These are phyloP conservation scores for Sinohyriopsis cumingii DNA, from an alignment of 2,888 invertebrate genomes.

Conservation along the genomic window DNA sequence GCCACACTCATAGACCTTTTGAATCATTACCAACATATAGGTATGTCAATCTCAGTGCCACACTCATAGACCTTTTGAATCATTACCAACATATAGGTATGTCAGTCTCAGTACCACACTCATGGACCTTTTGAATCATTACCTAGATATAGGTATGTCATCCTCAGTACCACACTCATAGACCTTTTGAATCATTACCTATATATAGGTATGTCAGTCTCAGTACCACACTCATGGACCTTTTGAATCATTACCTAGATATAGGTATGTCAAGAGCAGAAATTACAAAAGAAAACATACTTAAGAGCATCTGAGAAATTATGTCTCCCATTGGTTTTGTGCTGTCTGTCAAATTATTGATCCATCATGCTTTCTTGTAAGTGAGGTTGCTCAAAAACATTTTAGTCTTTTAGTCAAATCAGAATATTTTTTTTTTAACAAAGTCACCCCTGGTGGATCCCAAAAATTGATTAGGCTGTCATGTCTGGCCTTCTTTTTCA, in stretches of 20 bases:
- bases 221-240: constrained; percentile 39
- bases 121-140: constrained; percentile 32
- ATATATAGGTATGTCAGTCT: constrained; percentile 53
- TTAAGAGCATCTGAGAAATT: no score
- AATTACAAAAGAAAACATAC: no score
- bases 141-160: constrained; percentile 42
- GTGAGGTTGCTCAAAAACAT: no score
- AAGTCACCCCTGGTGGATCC: no score
- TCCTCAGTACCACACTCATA: constrained; percentile 42
- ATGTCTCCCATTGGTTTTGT: no score
- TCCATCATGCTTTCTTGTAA: no score
- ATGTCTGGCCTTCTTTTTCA: no score
- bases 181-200: constrained; percentile 35
- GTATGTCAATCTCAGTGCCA: constrained; percentile 52
- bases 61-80: constrained; percentile 39
- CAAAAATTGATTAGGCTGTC: no score
- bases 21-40: constrained; percentile 38
- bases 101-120: constrained; percentile 51
- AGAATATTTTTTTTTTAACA: no score
- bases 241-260: constrained; percentile 38
- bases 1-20: constrained; percentile 39
- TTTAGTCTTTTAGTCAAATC: no score
- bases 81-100: constrained; percentile 42
- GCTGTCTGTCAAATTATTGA: no score
- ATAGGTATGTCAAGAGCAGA: constrained; percentile 27